Evolutionary conservation across 2,113 vertebrate genomes (phyloP).

Genomic region (Dendrocopos noguchii): DNA sequence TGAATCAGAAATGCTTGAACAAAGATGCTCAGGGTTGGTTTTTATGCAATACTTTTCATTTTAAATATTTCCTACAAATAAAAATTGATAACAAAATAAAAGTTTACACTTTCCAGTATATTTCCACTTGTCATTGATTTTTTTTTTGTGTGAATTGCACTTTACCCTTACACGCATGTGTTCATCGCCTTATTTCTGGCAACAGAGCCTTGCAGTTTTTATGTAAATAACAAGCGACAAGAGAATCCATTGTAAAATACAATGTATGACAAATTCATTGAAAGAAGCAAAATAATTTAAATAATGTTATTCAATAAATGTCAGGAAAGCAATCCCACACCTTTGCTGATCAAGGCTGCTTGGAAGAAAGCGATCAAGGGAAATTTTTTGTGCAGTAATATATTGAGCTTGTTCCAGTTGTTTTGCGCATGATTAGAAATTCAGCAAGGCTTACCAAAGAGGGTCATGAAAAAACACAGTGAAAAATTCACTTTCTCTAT

Average conservation of each 20-base stretch:
- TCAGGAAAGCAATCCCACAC: constrained; percentile 25
- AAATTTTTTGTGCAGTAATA: constrained; percentile 14
- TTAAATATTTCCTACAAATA: not conserved
- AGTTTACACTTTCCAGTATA: not conserved
- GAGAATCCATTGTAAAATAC: constrained; percentile 33
- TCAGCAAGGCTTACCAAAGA: not conserved
- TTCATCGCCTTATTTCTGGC: constrained; percentile 17
- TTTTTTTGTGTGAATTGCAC: not conserved
- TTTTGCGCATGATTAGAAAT: constrained; percentile 47
- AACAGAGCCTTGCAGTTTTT: constrained; percentile 9
- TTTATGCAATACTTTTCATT: not conserved
- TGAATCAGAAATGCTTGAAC: constrained; percentile 2
- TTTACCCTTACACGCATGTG: not conserved
- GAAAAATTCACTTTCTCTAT: constrained; percentile 7
- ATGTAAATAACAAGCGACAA: not conserved
- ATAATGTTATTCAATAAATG: constrained; percentile 46
- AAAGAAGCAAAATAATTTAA: constrained; percentile 45
- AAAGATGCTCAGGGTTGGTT: not conserved
- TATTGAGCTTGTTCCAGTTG: not conserved
- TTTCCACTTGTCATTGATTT: not conserved
- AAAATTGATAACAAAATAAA: not conserved
- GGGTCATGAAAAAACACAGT: not conserved
- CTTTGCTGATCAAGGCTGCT: constrained; percentile 8
- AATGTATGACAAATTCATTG: constrained; percentile 28
- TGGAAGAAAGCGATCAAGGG: constrained; percentile 8